Conservation (phyloP, 2,888 invertebrate genomes). For the Pteria penguin region DNA sequence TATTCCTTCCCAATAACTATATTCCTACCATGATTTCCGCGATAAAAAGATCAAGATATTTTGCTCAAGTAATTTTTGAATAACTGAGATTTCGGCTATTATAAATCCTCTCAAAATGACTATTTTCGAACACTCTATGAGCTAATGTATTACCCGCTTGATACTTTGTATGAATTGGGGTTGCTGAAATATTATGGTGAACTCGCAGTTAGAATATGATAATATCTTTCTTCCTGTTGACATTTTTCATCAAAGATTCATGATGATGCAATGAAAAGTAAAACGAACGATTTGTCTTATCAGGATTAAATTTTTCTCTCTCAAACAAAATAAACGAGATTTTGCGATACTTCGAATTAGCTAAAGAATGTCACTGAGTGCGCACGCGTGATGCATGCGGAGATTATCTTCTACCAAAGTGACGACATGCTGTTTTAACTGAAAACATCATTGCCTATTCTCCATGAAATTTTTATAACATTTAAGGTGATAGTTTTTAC, state of each 20-base stretch:
- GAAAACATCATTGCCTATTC: conserved; percentile 44
- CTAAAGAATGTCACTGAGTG: conserved; percentile 36
- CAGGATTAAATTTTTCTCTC: conserved; percentile 27
- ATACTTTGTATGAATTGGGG: no score
- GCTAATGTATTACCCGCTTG: no score
- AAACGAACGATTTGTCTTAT: conserved; percentile 39
- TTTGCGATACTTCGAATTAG: conserved; percentile 24
- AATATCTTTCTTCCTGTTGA: conserved; percentile 13
- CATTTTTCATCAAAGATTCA: conserved; percentile 12
- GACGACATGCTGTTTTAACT: conserved; percentile 38
- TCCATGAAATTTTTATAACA: conserved; percentile 30
- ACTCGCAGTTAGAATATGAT: no score
- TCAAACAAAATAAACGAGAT: conserved; percentile 41
- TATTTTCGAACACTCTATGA: no score
- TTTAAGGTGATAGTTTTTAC: background rate
- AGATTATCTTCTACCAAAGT: conserved; percentile 33
- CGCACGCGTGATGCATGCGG: conserved; percentile 41
- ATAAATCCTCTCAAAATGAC: no score
- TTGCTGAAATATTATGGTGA: no score
- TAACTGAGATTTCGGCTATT: no score
- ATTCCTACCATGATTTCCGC: background rate
- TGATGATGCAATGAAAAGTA: conserved; percentile 25
- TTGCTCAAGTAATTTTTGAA: background rate
- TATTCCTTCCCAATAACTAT: background rate
- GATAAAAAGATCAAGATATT: background rate